A percentile compares a stretch with the other conserved stretches of the same genome.
phyloP scores from a whole-genome alignment of 2,888 invertebrate species.

The Megastigmus dorsalis region DNA sequence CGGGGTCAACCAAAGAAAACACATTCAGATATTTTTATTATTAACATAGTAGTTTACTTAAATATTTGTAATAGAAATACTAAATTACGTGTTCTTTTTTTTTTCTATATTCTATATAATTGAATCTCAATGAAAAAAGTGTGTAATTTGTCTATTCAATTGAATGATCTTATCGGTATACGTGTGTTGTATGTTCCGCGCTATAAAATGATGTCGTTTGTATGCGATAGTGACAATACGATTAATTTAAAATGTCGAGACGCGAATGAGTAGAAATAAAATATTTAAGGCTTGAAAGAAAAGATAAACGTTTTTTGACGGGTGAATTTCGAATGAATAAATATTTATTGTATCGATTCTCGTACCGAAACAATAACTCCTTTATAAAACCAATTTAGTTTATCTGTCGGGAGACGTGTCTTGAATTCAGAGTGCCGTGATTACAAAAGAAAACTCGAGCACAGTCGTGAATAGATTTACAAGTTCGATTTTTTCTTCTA shows the following conservation, averaged over 20 bases:
- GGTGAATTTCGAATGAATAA: constrained; percentile 18
- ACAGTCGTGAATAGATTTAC: constrained; percentile 11
- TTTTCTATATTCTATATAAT: not conserved
- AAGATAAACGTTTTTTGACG: too few relatives aligned
- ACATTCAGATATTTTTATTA: constrained; percentile 65
- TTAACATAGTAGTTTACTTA: constrained; percentile 66
- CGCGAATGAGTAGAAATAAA: not conserved
- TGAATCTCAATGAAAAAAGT: not conserved
- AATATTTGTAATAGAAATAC: constrained; percentile 19
- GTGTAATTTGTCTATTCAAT: constrained; percentile 16
- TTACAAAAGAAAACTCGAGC: constrained; percentile 17
- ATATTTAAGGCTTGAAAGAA: constrained; percentile 4
- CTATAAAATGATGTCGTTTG: not conserved
- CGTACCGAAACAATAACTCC: constrained; percentile 25
- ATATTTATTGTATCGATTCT: constrained; percentile 23
- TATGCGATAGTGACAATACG: not conserved
- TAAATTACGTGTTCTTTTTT: constrained; percentile 8
- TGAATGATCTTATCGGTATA: too few relatives aligned
- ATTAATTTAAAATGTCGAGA: constrained; percentile 13
- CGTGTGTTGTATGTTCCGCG: constrained; percentile 12
- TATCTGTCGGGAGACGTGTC: constrained; percentile 27
- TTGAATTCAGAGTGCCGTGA: constrained; percentile 29
- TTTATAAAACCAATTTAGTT: constrained; percentile 37
- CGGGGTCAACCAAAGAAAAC: constrained; percentile 68
- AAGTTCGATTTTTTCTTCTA: constrained; percentile 13